Evolutionary conservation across 1,140 invertebrate genomes (phyloP), one percentile per base, ranked within the genome.

Genomic region (Tachypleus tridentatus): DNA sequence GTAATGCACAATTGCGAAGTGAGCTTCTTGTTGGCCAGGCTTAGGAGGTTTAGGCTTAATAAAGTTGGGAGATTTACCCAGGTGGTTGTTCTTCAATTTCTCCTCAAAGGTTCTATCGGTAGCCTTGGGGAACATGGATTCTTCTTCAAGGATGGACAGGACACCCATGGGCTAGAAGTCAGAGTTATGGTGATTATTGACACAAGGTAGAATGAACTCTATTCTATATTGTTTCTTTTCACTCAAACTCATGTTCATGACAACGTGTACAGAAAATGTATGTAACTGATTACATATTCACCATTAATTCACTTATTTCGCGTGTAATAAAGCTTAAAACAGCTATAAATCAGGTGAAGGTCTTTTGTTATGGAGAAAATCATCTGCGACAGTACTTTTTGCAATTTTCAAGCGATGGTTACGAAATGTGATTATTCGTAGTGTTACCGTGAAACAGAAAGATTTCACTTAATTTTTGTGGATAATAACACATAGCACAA

Each of bases 81-180:
- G 86, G 82, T 98, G 96, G 82, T 97, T 97, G 80, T 89, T 88
- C 83, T 90, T 94, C 83, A 99, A 83, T 80, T 98, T 99, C 76
- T 97, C 93, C 78, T 93, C 89, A 81, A 98, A 97, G 73, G 95
- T 97, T 80, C 89, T 88, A 78, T 99, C 97, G 71, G 91, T 93
- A 75, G 97, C 97, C 84, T 99, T 99, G 73, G 97, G 97, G 87
- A 99, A 98, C 93, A 99, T 98, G 91, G 94, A 98, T 83, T 99
- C 96, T 89, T 99, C 96, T 83, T 98, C 97, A 82, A 99, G 89
- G 80, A 99, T 99, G 79, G 97, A 98, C 76, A 98, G 85, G 84
- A 98, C 97, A 87, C 96, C 96, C 93, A 99, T 94, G 76, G 94
- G 95, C 93, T 97, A 81, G 61, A 51, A 64, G 29, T 29, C 29